A percentile compares a stretch with the other conserved stretches of the same genome.
phyloP scores from a whole-genome alignment of 53 echinoderm and acorn worm genomes.

The Temnopleurus reevesii region DNA sequence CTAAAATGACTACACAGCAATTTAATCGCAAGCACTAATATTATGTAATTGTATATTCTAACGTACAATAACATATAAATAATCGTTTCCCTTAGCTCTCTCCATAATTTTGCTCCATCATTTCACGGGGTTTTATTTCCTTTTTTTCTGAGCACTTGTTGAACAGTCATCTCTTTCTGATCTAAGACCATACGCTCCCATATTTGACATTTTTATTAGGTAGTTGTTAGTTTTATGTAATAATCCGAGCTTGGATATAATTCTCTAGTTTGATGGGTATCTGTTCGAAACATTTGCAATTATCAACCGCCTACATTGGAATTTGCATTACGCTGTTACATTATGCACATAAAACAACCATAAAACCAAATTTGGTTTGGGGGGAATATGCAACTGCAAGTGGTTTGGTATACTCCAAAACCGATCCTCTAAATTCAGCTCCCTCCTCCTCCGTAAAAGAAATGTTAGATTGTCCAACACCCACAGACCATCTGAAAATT shows the following conservation, averaged over 20 bases:
- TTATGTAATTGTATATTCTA: background rate
- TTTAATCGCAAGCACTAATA: background rate
- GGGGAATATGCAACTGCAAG: too few relatives aligned
- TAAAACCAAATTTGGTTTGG: too few relatives aligned
- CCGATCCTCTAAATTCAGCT: too few relatives aligned
- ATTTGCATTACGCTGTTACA: background rate
- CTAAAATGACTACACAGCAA: background rate
- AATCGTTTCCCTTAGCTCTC: background rate
- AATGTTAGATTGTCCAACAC: too few relatives aligned
- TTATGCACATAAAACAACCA: background rate
- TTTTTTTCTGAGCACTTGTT: background rate
- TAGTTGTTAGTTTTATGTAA: background rate
- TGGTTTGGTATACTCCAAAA: too few relatives aligned
- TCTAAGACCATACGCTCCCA: background rate
- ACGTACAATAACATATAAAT: background rate
- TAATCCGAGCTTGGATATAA: background rate
- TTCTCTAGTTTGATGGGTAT: background rate
- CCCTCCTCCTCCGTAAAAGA: too few relatives aligned
- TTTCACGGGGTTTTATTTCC: background rate
- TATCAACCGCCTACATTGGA: background rate
- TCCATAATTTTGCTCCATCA: background rate
- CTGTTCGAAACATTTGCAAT: constrained; percentile 12
- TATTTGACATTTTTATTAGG: background rate
- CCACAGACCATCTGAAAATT: too few relatives aligned
- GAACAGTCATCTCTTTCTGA: background rate